Evolutionary conservation across 1,140 invertebrate genomes (phyloP).

Genomic region (Bombus turneri): DNA sequence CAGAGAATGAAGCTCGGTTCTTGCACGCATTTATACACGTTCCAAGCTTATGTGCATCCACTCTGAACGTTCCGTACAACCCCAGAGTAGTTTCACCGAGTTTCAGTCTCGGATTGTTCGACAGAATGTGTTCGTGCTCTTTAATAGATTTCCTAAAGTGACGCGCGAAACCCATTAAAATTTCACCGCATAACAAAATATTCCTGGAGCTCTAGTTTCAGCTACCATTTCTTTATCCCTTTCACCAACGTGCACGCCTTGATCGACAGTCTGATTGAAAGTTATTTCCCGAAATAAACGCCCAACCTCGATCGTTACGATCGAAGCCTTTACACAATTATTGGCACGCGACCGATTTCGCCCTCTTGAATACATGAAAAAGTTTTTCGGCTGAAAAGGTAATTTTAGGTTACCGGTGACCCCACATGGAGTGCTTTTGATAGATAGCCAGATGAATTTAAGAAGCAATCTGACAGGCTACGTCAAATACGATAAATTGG

Average conservation of each 20-base stretch:
- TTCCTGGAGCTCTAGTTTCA: neutral
- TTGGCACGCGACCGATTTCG: neutral
- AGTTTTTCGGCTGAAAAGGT: neutral
- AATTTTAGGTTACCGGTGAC: neutral
- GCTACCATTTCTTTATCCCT: neutral
- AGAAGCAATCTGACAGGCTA: too few species aligned
- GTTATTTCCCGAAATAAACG: neutral
- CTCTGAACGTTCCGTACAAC: constrained; percentile 30
- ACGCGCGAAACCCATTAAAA: constrained; percentile 26
- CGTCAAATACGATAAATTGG: too few species aligned
- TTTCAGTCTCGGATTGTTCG: constrained; percentile 24
- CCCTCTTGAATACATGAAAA: neutral
- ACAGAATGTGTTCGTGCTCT: constrained; percentile 1
- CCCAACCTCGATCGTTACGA: too few species aligned
- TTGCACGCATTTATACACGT: neutral
- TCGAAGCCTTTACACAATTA: too few species aligned
- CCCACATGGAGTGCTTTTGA: neutral
- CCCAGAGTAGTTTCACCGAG: constrained; percentile 6
- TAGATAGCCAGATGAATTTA: neutral
- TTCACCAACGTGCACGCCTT: neutral
- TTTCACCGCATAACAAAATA: constrained; percentile 5
- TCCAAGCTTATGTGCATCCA: neutral
- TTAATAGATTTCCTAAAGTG: constrained; percentile 46
- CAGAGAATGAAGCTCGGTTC: neutral
- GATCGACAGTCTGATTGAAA: neutral